A percentile compares a stretch with the other conserved stretches of the same genome.
Conservation (phyloP, 2,113 vertebrate species). For the Rhipidura dahli region DNA sequence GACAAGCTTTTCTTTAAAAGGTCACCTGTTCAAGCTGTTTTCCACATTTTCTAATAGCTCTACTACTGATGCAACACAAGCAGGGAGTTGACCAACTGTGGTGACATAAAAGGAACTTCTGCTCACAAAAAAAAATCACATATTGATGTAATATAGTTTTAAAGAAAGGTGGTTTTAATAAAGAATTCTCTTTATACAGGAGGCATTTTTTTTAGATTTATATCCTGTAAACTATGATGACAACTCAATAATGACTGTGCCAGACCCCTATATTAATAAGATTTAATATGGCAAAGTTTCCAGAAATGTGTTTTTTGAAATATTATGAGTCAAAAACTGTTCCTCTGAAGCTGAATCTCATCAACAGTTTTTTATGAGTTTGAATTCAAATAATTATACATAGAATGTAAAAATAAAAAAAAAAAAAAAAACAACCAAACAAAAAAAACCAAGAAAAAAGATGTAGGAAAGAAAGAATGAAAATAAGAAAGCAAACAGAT, state of each 20-base stretch:
- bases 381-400: slow-evolving; percentile 70
- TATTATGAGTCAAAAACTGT: slow-evolving; percentile 75
- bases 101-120: slow-evolving; percentile 37
- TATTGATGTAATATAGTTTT: slow-evolving; percentile 68
- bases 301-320: slow-evolving; percentile 80
- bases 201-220: slow-evolving; percentile 75
- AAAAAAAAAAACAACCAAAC: too few species aligned
- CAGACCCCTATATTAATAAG: slow-evolving; percentile 77
- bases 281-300: slow-evolving; percentile 77
- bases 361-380: slow-evolving; percentile 72
- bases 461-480: not conserved
- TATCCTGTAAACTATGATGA: slow-evolving; percentile 76
- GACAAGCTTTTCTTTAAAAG: not conserved
- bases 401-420: not conserved
- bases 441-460: too few species aligned
- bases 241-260: slow-evolving; percentile 79
- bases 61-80: slow-evolving; percentile 31
- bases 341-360: slow-evolving; percentile 74
- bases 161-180: slow-evolving; percentile 79
- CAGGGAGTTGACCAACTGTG: slow-evolving; percentile 16
- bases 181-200: slow-evolving; percentile 72
- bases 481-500: slow-evolving; percentile 55
- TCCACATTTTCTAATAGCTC: not conserved
- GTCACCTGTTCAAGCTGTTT: not conserved
- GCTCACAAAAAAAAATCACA: slow-evolving; percentile 49